Conservation (phyloP, 2,113 vertebrate species). For the Polyodon spathula region DNA sequence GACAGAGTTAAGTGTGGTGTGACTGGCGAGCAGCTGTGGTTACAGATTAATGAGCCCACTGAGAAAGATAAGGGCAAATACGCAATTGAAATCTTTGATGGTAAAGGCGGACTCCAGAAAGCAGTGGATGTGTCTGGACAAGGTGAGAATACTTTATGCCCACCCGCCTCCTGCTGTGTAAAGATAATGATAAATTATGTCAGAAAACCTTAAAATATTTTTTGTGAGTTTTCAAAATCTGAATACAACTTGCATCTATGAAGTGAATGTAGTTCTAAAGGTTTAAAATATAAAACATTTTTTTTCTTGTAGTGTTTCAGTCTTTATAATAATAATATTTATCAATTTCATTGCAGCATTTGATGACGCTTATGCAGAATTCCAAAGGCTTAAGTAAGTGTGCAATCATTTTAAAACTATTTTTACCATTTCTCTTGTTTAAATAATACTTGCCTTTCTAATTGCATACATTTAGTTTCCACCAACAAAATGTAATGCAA, state of each 20-base stretch:
- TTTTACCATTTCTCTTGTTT: not conserved
- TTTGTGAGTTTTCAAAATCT: not conserved
- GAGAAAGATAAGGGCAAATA: constrained; percentile 92
- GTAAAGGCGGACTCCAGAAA: constrained; percentile 74
- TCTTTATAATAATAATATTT: not conserved
- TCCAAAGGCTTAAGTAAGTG: constrained; percentile 96
- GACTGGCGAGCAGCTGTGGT: constrained; percentile 91
- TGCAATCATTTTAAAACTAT: not conserved
- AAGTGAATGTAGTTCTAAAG: too few species aligned
- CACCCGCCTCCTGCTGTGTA: too few species aligned
- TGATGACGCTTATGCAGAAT: constrained; percentile 90
- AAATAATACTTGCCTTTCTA: not conserved
- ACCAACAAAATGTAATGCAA: too few species aligned
- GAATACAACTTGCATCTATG: not conserved
- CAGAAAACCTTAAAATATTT: too few species aligned
- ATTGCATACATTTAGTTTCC: not conserved
- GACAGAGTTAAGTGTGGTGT: constrained; percentile 89
- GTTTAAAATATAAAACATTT: constrained; percentile 16
- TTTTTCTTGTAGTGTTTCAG: constrained; percentile 7
- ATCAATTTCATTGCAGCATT: constrained; percentile 66
- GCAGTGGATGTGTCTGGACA: constrained; percentile 81
- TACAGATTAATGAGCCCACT: constrained; percentile 90
- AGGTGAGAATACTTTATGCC: constrained; percentile 56
- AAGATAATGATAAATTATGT: not conserved
- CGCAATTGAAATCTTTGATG: constrained; percentile 85